These are phyloP conservation scores for Strigamia transsilvanica DNA, from an alignment of 2,888 invertebrate species.

Conservation along the genomic window DNA sequence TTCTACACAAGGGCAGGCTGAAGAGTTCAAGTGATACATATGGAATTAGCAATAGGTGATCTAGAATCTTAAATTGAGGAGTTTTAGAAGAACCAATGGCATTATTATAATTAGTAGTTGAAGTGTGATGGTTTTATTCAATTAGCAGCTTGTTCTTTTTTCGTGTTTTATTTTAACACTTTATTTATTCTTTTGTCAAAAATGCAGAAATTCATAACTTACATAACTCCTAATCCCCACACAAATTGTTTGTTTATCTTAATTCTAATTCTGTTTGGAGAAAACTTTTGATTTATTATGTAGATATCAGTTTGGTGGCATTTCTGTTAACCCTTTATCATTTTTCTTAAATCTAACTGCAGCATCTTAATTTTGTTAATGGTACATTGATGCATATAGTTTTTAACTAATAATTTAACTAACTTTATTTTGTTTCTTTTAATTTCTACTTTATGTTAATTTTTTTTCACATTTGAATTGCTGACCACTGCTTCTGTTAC, in stretches of 20 bases:
- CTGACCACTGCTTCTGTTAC: conserved; percentile 40
- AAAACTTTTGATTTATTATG: not conserved
- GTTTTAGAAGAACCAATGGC: no score
- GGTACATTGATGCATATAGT: not conserved
- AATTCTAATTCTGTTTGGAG: no score
- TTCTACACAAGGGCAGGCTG: no score
- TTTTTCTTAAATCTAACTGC: not conserved
- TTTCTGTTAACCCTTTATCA: not conserved
- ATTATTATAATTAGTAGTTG: no score
- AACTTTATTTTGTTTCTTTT: not conserved
- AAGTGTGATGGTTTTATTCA: no score
- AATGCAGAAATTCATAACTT: not conserved
- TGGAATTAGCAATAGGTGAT: no score
- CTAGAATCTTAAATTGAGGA: no score
- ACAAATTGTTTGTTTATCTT: not conserved
- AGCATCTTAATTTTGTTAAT: not conserved
- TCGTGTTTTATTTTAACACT: no score
- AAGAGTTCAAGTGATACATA: no score
- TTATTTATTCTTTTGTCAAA: no score
- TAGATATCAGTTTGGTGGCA: not conserved
- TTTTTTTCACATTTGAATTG: conserved; percentile 9
- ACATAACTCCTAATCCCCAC: not conserved
- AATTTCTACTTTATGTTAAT: not conserved
- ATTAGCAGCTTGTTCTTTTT: no score
- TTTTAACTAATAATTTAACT: not conserved